Conservation (phyloP, 2,888 invertebrate genomes). For the Drosophila monieri region DNA sequence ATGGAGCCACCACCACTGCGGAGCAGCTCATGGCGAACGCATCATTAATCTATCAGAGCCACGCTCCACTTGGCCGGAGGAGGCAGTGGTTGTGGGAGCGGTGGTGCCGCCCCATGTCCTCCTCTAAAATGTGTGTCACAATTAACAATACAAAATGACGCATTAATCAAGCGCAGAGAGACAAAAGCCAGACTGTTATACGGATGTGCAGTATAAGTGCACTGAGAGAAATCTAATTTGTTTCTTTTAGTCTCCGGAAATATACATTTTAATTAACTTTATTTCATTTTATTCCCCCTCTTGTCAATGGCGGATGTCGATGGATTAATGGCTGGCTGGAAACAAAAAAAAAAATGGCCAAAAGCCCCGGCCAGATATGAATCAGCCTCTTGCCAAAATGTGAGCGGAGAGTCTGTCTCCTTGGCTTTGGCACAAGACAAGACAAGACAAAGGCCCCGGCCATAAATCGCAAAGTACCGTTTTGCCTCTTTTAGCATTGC, state of each 20-base stretch:
- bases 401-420: constrained; percentile 24
- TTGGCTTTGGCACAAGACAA: constrained; percentile 2
- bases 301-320: constrained; percentile 49
- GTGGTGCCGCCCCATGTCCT: constrained; percentile 9
- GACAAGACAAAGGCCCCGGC: constrained; percentile 45
- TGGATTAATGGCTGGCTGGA: constrained; percentile 23
- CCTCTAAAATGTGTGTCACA: constrained; percentile 67
- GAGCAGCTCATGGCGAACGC: constrained; percentile 39
- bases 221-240: constrained; percentile 2
- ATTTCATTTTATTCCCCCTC: constrained; percentile 2
- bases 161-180: constrained; percentile 76
- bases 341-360: constrained; percentile 52
- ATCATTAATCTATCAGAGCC: constrained; percentile 69
- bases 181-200: constrained; percentile 20
- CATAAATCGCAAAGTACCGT: constrained; percentile 78
- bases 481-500: constrained; percentile 44
- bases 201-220: constrained; percentile 1
- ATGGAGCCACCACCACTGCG: constrained; percentile 20
- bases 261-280: constrained; percentile 63
- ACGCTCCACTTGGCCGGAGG: constrained; percentile 66
- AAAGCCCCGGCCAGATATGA: constrained; percentile 59
- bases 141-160: constrained; percentile 71
- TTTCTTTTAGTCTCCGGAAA: constrained; percentile 31
- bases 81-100: constrained; percentile 17
- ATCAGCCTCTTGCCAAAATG: constrained; percentile 67